A percentile compares a stretch with the other conserved stretches of the same genome.
Evolutionary conservation across 2,888 invertebrate genomes (phyloP).

Genomic region (Chrysodeixis includens): DNA sequence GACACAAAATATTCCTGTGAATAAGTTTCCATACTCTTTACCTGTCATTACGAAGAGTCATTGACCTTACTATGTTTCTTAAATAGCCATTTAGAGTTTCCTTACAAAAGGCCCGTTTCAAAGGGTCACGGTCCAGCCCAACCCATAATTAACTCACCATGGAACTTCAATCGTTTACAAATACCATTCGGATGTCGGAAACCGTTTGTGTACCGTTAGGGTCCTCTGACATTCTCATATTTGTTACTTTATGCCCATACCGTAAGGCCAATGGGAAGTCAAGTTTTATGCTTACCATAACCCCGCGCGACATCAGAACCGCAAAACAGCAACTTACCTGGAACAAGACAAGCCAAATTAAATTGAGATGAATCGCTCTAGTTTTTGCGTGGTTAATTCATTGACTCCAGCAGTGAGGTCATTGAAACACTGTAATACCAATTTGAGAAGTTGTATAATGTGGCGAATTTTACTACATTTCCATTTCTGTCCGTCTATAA

Average conservation of each 20-base stretch:
- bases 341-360: conserved; percentile 63
- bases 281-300: conserved; percentile 33
- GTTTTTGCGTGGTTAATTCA: background rate
- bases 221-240: conserved; percentile 45
- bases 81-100: conserved; percentile 68
- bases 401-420: background rate
- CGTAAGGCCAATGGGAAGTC: conserved; percentile 20
- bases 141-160: conserved; percentile 84
- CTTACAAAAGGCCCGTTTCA: conserved; percentile 71
- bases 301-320: conserved; percentile 5
- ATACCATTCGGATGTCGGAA: conserved; percentile 59
- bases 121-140: conserved; percentile 76
- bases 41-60: conserved; percentile 66
- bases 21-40: conserved; percentile 57
- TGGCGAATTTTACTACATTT: background rate
- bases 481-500: background rate
- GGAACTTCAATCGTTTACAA: conserved; percentile 75
- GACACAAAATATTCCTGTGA: conserved; percentile 47
- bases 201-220: conserved; percentile 56
- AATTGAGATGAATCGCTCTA: conserved; percentile 10
- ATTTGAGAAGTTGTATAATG: background rate
- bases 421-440: background rate
- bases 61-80: conserved; percentile 70
- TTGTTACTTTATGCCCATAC: conserved; percentile 23
- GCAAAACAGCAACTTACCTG: conserved; percentile 69